Evolutionary conservation across 2,113 vertebrate species (phyloP), one percentile per base, ranked within the genome.

Genomic region (Vidua chalybeata): DNA sequence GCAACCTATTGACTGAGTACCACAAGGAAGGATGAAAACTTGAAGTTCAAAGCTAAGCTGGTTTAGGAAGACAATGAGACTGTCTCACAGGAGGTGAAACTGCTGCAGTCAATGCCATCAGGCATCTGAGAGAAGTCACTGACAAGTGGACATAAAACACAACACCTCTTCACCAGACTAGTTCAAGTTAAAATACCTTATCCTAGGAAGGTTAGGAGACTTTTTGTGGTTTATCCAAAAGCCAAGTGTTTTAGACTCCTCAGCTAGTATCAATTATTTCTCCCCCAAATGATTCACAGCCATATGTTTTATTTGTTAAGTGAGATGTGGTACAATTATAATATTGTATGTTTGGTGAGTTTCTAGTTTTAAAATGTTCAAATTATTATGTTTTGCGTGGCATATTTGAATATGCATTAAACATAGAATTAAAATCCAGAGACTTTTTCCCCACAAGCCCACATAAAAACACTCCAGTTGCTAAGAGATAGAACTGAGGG

Each of bases 171-270:
- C 28, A 59, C 28, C 30, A 72, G n/a, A 7, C 4, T 45, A 43
- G 5, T 66, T 58, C 22, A 51, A 19, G 9, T 49, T 39, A 67
- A 71, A 78, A 67, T 48, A 62, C 11, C 31, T 58, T 49, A 11
- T 75, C 11, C 3, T 33, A 28, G 31, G 37, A 62, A 12, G 4
- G 0, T 2, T 9, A 23, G 26, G 19, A 14, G 0, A 0, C 2
- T 49, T 61, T 37, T 56, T 51, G 24, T 46, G n/a, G 14, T 85
- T 78, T 63, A 19, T 62, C 21, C 58, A 80, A 37, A 15, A 55
- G 13, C 5, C 19, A 55, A 46, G 22, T 37, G 3, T 7, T 10
- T 63, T 59, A 51, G 15, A 12, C 7, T 63, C 20, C 15, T 90
- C 52, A 48, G 9, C 2, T 46, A 46, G 11, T 41, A 63, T 49